Conservation (phyloP, 2,888 invertebrate species). For the Philereme vetulata region DNA sequence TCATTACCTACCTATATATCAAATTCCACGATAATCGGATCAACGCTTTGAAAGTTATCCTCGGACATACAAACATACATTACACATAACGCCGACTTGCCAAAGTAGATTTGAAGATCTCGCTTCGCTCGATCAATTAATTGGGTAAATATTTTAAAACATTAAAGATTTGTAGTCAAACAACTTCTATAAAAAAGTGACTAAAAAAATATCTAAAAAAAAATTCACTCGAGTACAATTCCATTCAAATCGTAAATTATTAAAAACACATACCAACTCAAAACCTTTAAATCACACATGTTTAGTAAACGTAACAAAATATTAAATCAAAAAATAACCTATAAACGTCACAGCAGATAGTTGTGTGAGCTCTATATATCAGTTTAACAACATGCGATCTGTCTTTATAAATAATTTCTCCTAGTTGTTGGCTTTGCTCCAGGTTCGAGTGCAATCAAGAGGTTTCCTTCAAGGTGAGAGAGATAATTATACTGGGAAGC, state of each 20-base stretch:
- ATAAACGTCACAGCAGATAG: conserved; percentile 21
- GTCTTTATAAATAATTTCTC: conserved; percentile 33
- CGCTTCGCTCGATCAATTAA: too few relatives aligned
- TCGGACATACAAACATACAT: too few relatives aligned
- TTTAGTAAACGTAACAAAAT: conserved; percentile 18
- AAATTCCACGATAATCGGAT: too few relatives aligned
- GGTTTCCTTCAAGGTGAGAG: conserved; percentile 14
- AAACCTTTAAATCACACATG: conserved; percentile 21
- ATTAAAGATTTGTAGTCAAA: too few relatives aligned
- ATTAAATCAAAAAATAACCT: conserved; percentile 26
- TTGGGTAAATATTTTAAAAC: too few relatives aligned
- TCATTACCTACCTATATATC: too few relatives aligned
- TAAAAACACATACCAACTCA: background rate
- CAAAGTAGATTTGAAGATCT: too few relatives aligned
- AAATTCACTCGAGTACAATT: background rate
- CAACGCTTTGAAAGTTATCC: too few relatives aligned
- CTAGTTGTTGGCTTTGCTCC: conserved; percentile 30
- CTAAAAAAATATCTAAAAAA: background rate
- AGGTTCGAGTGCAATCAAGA: conserved; percentile 25
- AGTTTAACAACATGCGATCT: conserved; percentile 39
- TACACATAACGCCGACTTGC: too few relatives aligned
- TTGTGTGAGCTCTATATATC: conserved; percentile 31
- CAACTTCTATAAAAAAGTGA: background rate
- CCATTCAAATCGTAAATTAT: conserved; percentile 6
- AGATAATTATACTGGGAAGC: too few relatives aligned